phyloP scores from a whole-genome alignment of 2,113 vertebrate species.

The Callipepla californica region DNA sequence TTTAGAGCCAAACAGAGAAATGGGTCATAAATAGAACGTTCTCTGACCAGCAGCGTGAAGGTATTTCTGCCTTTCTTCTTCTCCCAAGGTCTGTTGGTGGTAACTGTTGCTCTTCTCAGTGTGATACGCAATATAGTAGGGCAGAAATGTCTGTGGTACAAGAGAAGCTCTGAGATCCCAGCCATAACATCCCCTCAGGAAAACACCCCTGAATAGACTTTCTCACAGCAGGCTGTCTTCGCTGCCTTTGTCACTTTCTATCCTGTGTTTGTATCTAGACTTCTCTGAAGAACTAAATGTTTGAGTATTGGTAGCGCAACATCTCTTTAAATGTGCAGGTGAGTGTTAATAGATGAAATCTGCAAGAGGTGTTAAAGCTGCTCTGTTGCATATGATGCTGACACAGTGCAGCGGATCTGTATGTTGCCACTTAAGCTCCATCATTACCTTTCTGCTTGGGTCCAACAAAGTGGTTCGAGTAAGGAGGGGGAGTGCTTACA shows the following conservation, averaged over 20 bases:
- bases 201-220: neutral
- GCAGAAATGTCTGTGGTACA: neutral
- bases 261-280: neutral
- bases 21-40: neutral
- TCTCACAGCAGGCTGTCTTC: neutral
- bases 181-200: neutral
- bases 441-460: neutral
- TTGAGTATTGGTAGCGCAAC: neutral
- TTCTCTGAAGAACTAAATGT: neutral
- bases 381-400: neutral
- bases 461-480: neutral
- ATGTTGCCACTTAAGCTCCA: neutral
- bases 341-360: neutral
- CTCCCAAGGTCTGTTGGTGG: neutral
- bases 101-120: neutral
- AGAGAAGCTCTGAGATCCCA: neutral
- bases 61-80: neutral
- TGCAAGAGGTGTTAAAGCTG: neutral
- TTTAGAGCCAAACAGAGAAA: conserved; percentile 12
- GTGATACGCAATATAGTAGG: neutral
- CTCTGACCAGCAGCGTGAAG: neutral
- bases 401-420: neutral
- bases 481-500: neutral
- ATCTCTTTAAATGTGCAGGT: neutral
- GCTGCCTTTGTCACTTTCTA: neutral